Base-by-base conservation (phyloP, 1,140 invertebrate genomes). In the Calycopis cecrops region DNA sequence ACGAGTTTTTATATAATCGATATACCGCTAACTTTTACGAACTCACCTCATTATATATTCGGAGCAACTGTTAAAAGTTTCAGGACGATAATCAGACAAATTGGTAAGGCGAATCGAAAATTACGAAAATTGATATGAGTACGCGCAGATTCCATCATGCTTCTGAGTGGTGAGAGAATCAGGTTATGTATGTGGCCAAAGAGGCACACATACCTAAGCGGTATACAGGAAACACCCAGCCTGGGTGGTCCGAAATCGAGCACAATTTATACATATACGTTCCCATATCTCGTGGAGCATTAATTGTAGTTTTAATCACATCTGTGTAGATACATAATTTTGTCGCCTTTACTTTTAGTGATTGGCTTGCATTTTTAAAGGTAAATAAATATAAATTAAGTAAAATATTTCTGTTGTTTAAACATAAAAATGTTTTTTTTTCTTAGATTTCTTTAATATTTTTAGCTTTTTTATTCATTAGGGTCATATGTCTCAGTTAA, bases 171-270 rank as follows among this genome's bases (percentile, higher is more conserved):
- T 48, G 35, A 40, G 51, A 48, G 44, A 35, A 33, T 48, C 18
- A 33, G 48, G 48, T 57, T 61, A 53, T 55, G 57, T 55, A 63
- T 35, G 9, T 55, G 48, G 28, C 16, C 52, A 37, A 48, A 48
- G 44, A 8, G 35, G 51, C 52, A 48, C 56, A 64, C 59, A 59
- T 55, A 54, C 21, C 40, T 59, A 57, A 47, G 55, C 55, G n/a
- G 28, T 61, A 57, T 54, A 62, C 54, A 53, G n/a, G 52, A 53
- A 62, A 59, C 65, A 66, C 63, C 72, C 73, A 37, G 65, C 76
- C 53, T 86, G 83, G 83, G 83, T 86, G 83, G 83, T 86, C 83
- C 63, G 65, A 59, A 76, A 73, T 75, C 71, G 72, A 73, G 54
- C 17, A 42, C 16, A 8, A 40, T 28, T 28, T 28, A 28, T 28